These are phyloP conservation scores for Anagrus nilaparvatae DNA, from an alignment of 1,140 invertebrate genomes.

Conservation along the genomic window DNA sequence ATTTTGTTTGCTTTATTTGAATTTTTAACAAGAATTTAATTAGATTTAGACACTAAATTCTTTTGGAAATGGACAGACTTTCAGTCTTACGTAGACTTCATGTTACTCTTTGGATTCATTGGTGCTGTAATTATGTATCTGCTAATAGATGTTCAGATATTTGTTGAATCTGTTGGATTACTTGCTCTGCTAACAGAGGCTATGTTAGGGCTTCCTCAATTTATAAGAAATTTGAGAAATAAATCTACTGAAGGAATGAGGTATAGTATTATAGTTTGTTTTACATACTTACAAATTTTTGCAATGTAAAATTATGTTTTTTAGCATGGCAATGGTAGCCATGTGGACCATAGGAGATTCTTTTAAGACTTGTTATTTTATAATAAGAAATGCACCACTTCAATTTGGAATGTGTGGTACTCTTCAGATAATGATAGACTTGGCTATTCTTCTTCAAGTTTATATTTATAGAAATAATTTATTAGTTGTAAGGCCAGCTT, in stretches of 20 bases:
- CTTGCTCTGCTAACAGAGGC: conserved; percentile 93
- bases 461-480: conserved; percentile 31
- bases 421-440: conserved; percentile 81
- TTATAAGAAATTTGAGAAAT: conserved; percentile 77
- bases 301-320: conserved; percentile 30
- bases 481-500: conserved; percentile 4
- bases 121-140: conserved; percentile 80
- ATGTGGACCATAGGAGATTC: conserved; percentile 94
- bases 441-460: conserved; percentile 78
- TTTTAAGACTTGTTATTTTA: conserved; percentile 96
- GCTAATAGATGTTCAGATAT: conserved; percentile 67
- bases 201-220: conserved; percentile 89
- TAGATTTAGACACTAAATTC: conserved; percentile 81
- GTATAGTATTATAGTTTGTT: conserved; percentile 41
- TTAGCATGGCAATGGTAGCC: conserved; percentile 81
- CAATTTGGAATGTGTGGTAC: conserved; percentile 95
- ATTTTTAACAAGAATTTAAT: conserved; percentile 30
- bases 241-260: conserved; percentile 96
- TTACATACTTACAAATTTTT: conserved; percentile 8
- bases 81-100: conserved; percentile 89
- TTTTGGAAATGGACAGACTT: conserved; percentile 99
- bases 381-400: conserved; percentile 75
- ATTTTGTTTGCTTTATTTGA: conserved; percentile 9
- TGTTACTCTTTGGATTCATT: conserved; percentile 73
- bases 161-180: conserved; percentile 86